Evolutionary conservation across 2,797 vertebrate species (phyloP).

Genomic region (Intellagama lesueurii): DNA sequence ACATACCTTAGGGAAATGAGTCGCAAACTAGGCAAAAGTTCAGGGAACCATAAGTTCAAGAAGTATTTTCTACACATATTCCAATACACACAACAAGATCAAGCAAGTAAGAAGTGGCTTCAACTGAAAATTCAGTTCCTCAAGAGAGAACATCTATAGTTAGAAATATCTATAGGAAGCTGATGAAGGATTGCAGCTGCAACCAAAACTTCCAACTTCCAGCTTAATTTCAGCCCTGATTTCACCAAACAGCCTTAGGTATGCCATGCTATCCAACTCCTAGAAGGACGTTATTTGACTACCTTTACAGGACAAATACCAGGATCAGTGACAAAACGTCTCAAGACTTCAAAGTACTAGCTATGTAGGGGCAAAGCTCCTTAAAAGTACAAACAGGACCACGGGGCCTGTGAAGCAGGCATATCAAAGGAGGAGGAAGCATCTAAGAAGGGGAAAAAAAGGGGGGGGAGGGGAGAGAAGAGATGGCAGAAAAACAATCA

Average conservation of each 20-base stretch:
- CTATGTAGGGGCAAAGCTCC: not conserved
- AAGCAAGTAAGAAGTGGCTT: not conserved
- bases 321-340: not conserved
- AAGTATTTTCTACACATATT: not conserved
- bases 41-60: not conserved
- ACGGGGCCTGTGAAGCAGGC: not conserved
- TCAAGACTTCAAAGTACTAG: not conserved
- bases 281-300: not conserved
- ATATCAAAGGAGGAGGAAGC: not conserved
- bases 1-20: not conserved
- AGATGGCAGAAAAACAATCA: not conserved
- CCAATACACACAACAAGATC: not conserved
- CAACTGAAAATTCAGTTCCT: not conserved
- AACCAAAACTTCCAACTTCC: not conserved
- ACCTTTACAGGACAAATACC: not conserved
- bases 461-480: too few relatives aligned
- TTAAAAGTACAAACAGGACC: not conserved
- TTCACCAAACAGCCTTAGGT: not conserved
- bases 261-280: not conserved
- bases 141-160: not conserved
- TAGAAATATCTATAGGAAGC: too few relatives aligned
- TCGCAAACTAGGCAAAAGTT: not conserved
- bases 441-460: not conserved
- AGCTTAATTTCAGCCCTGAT: not conserved
- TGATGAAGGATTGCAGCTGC: not conserved